Percentiles rank a stretch among this genome's conserved stretches.
Evolutionary conservation across 2,888 invertebrate species (phyloP).

Genomic region (Sinohyriopsis cumingii): DNA sequence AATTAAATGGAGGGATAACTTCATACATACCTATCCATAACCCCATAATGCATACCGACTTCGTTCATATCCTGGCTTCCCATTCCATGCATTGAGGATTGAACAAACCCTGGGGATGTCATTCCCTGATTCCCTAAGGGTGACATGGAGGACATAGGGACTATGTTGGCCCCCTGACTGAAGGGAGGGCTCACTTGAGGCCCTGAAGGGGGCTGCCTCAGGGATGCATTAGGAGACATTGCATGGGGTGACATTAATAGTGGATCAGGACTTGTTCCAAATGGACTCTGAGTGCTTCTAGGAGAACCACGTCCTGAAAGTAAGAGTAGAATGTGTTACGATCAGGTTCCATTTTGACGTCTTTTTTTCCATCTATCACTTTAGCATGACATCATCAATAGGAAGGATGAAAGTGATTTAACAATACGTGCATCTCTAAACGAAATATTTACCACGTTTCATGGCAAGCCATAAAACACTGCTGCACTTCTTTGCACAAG

Average conservation of each 20-base stretch:
- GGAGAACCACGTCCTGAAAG: slow-evolving; percentile 59
- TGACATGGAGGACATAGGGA: too few relatives aligned
- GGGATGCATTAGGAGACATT: slow-evolving; percentile 54
- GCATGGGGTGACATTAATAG: slow-evolving; percentile 63
- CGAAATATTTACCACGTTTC: too few relatives aligned
- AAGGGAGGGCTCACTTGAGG: slow-evolving; percentile 56
- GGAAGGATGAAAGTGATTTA: too few relatives aligned
- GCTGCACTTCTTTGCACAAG: too few relatives aligned
- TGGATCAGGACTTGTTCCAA: slow-evolving; percentile 57
- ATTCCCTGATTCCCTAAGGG: background rate
- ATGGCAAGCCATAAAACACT: too few relatives aligned
- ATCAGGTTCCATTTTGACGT: too few relatives aligned
- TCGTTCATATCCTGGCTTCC: slow-evolving; percentile 30
- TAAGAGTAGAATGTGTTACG: background rate
- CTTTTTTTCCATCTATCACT: too few relatives aligned
- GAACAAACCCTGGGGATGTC: slow-evolving; percentile 14
- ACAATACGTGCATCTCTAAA: too few relatives aligned
- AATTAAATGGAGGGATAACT: too few relatives aligned
- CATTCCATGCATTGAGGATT: slow-evolving; percentile 25
- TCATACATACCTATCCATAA: slow-evolving; percentile 33
- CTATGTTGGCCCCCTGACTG: slow-evolving; percentile 32
- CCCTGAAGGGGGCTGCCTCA: slow-evolving; percentile 40
- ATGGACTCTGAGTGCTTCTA: slow-evolving; percentile 60
- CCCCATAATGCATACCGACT: slow-evolving; percentile 40
- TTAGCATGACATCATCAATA: too few relatives aligned